Percentiles rank a stretch among this genome's conserved stretches.
phyloP scores from a whole-genome alignment of 2,888 invertebrate species.

The Formica aserva region DNA sequence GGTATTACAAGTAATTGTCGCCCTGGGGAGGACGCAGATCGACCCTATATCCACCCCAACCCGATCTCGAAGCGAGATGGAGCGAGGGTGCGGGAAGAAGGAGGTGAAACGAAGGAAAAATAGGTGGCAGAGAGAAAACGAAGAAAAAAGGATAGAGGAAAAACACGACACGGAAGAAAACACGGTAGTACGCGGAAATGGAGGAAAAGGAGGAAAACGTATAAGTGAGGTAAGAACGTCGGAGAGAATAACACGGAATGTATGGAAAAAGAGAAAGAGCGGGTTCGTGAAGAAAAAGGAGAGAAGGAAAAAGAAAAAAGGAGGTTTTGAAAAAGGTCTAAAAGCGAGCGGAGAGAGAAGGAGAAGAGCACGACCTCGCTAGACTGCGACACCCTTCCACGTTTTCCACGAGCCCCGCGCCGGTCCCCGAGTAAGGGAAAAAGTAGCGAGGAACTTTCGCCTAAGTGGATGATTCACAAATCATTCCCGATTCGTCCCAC shows the following conservation, averaged over 20 bases:
- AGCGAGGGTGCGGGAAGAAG: slow-evolving; percentile 23
- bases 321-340: background rate
- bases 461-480: slow-evolving; percentile 85
- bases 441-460: slow-evolving; percentile 80
- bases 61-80: slow-evolving; percentile 40
- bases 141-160: background rate
- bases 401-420: slow-evolving; percentile 50
- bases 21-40: slow-evolving; percentile 75
- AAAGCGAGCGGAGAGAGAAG: background rate
- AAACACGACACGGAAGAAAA: slow-evolving; percentile 7
- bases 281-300: slow-evolving; percentile 2
- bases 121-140: slow-evolving; percentile 12
- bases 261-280: background rate
- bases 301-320: background rate
- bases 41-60: slow-evolving; percentile 52
- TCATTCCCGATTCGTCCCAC: slow-evolving; percentile 77
- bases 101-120: slow-evolving; percentile 11
- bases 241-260: slow-evolving; percentile 14
- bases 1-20: slow-evolving; percentile 85
- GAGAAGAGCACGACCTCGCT: slow-evolving; percentile 36
- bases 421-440: slow-evolving; percentile 60
- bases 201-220: slow-evolving; percentile 10
- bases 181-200: background rate
- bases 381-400: slow-evolving; percentile 43
- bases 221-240: slow-evolving; percentile 13